Conservation (phyloP, 2,113 vertebrate genomes). For the Meles meles region DNA sequence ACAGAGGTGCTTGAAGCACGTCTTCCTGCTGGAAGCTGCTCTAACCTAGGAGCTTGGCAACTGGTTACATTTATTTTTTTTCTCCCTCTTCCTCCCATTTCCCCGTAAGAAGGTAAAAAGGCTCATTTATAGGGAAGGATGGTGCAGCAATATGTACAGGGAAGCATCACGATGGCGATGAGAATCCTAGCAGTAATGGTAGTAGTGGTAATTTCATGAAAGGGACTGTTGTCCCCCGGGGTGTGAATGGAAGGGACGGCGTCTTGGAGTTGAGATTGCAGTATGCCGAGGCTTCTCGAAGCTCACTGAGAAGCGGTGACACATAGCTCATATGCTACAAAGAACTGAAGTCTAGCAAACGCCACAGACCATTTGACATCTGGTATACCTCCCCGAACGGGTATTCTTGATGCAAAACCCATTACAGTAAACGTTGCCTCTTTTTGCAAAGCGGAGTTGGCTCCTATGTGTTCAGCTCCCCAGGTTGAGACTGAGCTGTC, state of each 20-base stretch:
- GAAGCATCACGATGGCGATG: not conserved
- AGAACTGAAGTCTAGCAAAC: not conserved
- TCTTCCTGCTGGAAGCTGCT: not conserved
- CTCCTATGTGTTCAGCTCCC: not conserved
- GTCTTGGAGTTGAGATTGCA: not conserved
- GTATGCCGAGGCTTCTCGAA: rapidly evolving
- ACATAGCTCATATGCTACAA: rapidly evolving
- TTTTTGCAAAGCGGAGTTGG: not conserved
- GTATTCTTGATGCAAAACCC: too few relatives aligned
- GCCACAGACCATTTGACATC: rapidly evolving
- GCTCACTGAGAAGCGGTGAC: not conserved
- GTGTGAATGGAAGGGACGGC: rapidly evolving
- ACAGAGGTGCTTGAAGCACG: not conserved
- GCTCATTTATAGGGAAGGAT: not conserved
- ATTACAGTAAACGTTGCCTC: rapidly evolving
- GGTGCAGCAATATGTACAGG: rapidly evolving
- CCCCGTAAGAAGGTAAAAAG: not conserved
- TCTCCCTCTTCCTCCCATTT: not conserved
- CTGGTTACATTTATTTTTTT: not conserved
- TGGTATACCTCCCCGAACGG: not conserved
- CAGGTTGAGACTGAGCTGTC: not conserved
- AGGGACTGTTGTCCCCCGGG: rapidly evolving
- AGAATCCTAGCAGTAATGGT: rapidly evolving
- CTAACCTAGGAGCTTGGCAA: not conserved
- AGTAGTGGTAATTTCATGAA: rapidly evolving